A percentile compares a stretch with the other conserved stretches of the same genome.
phyloP scores from a whole-genome alignment of 2,113 vertebrate genomes.

The Megaptera novaeangliae region DNA sequence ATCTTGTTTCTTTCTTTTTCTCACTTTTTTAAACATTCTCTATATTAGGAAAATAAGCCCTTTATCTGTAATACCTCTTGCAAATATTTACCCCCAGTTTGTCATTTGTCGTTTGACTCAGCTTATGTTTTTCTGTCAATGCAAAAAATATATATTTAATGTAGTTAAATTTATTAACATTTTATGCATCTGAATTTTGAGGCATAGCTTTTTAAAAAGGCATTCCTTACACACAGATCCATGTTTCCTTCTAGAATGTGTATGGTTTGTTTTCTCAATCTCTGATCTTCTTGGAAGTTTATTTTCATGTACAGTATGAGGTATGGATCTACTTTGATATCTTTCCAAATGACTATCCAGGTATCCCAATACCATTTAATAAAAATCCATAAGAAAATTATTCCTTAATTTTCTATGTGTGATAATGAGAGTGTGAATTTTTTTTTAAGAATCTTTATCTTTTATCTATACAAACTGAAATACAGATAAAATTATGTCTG shows the following conservation, averaged over 20 bases:
- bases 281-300: background rate
- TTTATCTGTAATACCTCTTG: constrained; percentile 1
- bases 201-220: background rate
- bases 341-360: background rate
- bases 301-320: background rate
- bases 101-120: background rate
- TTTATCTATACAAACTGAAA: background rate
- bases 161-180: background rate
- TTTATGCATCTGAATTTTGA: background rate
- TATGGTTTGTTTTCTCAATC: background rate
- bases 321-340: background rate
- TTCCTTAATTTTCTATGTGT: background rate
- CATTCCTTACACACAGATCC: background rate
- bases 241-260: background rate
- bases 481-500: background rate
- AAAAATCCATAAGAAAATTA: background rate
- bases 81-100: background rate
- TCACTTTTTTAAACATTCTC: background rate
- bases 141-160: background rate
- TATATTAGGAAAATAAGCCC: background rate
- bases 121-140: background rate
- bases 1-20: background rate
- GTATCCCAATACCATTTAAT: background rate
- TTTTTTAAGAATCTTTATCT: background rate
- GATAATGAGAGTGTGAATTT: background rate